These are phyloP conservation scores for Periphyllus acericola DNA, from an alignment of 2,888 invertebrate species.

Conservation along the genomic window DNA sequence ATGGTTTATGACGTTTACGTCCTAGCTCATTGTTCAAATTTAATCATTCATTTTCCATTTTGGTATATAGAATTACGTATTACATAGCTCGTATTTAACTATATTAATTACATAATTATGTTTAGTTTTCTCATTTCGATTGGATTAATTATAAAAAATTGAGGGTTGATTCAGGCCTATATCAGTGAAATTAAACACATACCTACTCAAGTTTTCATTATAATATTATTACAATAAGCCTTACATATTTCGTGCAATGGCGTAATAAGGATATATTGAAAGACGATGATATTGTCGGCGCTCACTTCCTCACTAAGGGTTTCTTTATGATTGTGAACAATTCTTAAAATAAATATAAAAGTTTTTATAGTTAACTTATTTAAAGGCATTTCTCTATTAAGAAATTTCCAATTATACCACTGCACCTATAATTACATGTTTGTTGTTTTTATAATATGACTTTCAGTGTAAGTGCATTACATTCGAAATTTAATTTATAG, in stretches of 20 bases:
- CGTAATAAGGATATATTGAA: not conserved
- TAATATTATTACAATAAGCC: not conserved
- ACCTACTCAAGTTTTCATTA: not conserved
- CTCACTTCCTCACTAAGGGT: not conserved
- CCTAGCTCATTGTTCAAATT: conserved; percentile 13
- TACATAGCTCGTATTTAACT: conserved; percentile 1
- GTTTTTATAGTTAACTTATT: not conserved
- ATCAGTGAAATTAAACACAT: not conserved
- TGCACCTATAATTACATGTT: not conserved
- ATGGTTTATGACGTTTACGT: not conserved
- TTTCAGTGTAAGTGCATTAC: not conserved
- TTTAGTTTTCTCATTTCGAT: not conserved
- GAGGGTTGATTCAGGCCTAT: not conserved
- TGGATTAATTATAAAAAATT: not conserved
- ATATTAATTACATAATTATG: not conserved
- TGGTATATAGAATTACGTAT: not conserved
- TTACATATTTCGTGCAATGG: not conserved
- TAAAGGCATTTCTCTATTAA: not conserved
- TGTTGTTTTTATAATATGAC: not conserved
- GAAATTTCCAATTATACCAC: not conserved
- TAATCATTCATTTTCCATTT: conserved; percentile 7
- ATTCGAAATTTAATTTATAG: not conserved
- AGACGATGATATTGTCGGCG: not conserved
- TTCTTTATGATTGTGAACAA: not conserved
- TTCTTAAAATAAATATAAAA: too few species aligned